Evolutionary conservation across 2,113 vertebrate species (phyloP), one percentile per base, ranked within the genome.

Genomic region (Carollia perspicillata): DNA sequence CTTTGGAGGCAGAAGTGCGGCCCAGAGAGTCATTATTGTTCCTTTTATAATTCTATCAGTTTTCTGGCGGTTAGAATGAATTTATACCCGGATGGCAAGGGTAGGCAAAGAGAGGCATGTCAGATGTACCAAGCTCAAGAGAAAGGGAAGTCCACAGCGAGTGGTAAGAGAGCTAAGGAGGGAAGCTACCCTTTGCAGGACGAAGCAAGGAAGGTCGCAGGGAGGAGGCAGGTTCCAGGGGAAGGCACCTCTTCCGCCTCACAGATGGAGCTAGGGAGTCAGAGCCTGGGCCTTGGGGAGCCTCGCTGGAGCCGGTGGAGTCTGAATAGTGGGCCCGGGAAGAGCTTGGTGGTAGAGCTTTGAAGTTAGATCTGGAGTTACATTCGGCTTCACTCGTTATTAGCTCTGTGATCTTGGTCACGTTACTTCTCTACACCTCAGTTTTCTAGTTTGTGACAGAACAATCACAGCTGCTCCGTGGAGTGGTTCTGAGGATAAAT

Each of bases 361-460:
- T 60, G 58, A 72, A 5, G 65, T 49, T 71, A 53, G 55, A 84
- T 14, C 53, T 40, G 22, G 8, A 11, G 28, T 63, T 69, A 4
- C 5, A 5, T 44, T 49, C 72, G 47, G 4, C 44, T 66, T 93
- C 18, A 10, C 3, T 55, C 17, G 49, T 80, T 51, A 28, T 37
- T 35, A 81, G 28, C 40, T 42, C 3, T 66, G 14, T 85, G 20
- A 28, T 51, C 63, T 65, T 69, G 49, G 33, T 33, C 18, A 65
- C 8, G 26, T 80, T 81, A 37, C 47, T 87, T 86, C 58, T 86
- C 42, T 35, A 51, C 81, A 81, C 1, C 37, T 84, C n/a, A 14
- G 35, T 20, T 49, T 96, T 89, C 74, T 78, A 4, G 18, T 68
- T 89, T 84, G 40, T 44, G n/a, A 84, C 63, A 65, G 28, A 93